A percentile compares a stretch with the other conserved stretches of the same genome.
Conservation (phyloP, 2,797 vertebrate genomes). For the Limosa lapponica region DNA sequence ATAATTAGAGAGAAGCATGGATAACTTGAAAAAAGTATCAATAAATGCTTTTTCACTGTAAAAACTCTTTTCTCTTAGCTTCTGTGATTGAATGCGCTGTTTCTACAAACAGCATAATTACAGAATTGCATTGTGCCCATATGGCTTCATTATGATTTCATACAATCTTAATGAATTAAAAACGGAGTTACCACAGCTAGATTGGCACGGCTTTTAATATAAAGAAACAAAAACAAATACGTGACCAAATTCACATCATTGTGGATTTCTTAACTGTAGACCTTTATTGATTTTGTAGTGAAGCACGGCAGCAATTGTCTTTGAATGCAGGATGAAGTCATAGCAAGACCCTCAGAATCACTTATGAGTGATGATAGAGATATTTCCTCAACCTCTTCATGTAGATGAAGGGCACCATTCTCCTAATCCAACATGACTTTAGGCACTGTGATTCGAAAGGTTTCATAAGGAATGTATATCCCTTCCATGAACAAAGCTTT, state of each 20-base stretch:
- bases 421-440: neutral
- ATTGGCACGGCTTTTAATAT: neutral
- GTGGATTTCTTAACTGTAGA: neutral
- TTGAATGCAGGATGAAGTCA: neutral
- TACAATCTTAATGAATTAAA: neutral
- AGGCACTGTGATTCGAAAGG: neutral
- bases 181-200: neutral
- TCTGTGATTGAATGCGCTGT: neutral
- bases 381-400: neutral
- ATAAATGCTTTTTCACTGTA: neutral
- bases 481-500: neutral
- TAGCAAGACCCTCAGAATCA: neutral
- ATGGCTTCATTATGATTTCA: neutral
- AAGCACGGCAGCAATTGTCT: neutral
- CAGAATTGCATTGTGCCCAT: neutral
- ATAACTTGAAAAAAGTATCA: neutral
- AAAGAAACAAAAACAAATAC: neutral
- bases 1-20: neutral
- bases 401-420: neutral
- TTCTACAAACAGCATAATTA: neutral
- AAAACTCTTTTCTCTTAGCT: neutral
- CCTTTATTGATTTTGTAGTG: neutral
- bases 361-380: fast-evolving
- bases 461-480: neutral
- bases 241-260: neutral